Percentiles rank a stretch among this genome's conserved stretches.
Evolutionary conservation across 2,113 vertebrate species (phyloP).

Genomic region (Bambusicola thoracicus): DNA sequence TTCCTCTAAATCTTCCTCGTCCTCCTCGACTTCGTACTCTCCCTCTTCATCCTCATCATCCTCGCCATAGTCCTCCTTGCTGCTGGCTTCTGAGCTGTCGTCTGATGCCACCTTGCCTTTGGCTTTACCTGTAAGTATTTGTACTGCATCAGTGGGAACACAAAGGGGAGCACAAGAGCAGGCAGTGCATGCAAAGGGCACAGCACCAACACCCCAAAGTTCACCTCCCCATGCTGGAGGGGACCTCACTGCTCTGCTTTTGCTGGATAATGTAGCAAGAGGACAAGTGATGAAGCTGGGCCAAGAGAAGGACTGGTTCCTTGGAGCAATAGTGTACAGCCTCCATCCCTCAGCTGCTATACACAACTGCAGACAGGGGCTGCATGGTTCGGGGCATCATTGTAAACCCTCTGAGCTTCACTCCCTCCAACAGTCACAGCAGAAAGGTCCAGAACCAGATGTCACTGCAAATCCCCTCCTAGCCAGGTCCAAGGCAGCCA

Average conservation of each 20-base stretch:
- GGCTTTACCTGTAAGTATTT: conserved; percentile 15
- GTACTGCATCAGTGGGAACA: accelerated
- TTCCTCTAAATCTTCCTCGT: neutral
- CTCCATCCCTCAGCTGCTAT: accelerated
- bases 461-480: neutral
- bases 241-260: too few species aligned
- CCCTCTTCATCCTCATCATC: conserved; percentile 52
- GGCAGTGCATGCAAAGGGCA: accelerated
- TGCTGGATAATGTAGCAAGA: neutral
- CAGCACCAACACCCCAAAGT: accelerated
- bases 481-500: neutral
- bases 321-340: neutral
- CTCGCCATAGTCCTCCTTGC: conserved; percentile 14
- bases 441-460: neutral
- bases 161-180: accelerated
- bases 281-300: neutral
- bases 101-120: neutral
- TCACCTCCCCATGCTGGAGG: accelerated
- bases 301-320: neutral
- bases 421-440: neutral
- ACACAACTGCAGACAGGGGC: too few species aligned
- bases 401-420: neutral
- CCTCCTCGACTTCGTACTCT: conserved; percentile 47
- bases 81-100: conserved; percentile 32
- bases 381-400: neutral